Evolutionary conservation across 2,888 invertebrate genomes (phyloP).

Genomic region (Hypercompe scribonia): DNA sequence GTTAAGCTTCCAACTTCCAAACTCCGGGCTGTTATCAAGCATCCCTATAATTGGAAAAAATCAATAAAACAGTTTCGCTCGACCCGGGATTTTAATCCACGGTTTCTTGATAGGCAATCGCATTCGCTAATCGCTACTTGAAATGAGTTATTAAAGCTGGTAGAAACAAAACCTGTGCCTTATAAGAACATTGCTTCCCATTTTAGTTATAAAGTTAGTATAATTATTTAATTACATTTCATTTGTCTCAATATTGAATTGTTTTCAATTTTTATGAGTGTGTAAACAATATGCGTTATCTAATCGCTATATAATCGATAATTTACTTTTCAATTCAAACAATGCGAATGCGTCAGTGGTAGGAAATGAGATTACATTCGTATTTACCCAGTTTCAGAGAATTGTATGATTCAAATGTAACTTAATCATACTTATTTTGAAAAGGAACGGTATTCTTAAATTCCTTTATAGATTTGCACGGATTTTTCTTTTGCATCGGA

Average conservation of each 20-base stretch:
- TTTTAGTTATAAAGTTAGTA: not conserved
- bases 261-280: not conserved
- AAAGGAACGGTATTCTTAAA: not conserved
- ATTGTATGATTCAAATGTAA: conserved; percentile 33
- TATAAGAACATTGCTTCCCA: not conserved
- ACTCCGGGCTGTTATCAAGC: no score
- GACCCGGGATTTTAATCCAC: no score
- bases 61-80: no score
- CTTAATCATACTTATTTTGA: not conserved
- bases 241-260: not conserved
- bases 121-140: no score
- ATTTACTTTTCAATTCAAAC: conserved; percentile 21
- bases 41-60: no score
- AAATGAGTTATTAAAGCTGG: not conserved
- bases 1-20: no score
- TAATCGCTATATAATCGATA: conserved; percentile 11
- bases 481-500: no score
- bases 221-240: not conserved
- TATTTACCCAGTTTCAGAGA: conserved; percentile 26
- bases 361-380: conserved; percentile 6
- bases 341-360: conserved; percentile 33
- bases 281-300: conserved; percentile 9
- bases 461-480: no score
- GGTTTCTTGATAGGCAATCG: no score
- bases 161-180: not conserved